Base-by-base conservation (phyloP, 2,797 vertebrate genomes). In the Peromyscus aztecus region DNA sequence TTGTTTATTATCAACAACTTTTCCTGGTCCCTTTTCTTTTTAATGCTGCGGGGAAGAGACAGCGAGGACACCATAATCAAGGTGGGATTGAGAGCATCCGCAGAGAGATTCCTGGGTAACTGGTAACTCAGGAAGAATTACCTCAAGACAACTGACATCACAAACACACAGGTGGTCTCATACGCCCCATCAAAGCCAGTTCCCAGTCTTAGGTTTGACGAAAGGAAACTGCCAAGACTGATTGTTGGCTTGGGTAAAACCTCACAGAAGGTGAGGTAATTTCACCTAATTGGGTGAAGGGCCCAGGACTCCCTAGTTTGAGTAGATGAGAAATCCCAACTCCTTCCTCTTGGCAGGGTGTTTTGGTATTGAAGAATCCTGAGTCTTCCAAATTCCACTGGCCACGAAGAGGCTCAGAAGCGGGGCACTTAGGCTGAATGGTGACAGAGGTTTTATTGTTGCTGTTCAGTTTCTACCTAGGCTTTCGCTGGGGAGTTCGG, bases 171-270 rank as follows among this genome's bases (percentile, higher is more conserved):
- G 11, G 6, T 19, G 27, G 14, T 9, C 12, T 34, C 23, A 16
- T 1, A 52, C 0, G n/a, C 5, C 23, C 14, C 6, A 37, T 69
- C 59, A 71, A 92, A 86, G 57, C 27, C 27, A 46, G 46, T 87
- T 78, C 37, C 63, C 34, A 75, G 11, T 6, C 57, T 65, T 81
- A 63, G 71, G 52, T 49, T 37, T 21, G 37, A 78, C 31, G 37
- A 61, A 61, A 82, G 73, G 57, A 84, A 96, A 87, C 49, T 40
- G 61, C 69, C 88, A 81, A 90, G 73, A 90, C 40, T 49, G 37
- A 59, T 16, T 81, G 84, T 89, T 87, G 40, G 37, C 21, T 19
- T 94, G n/a, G 27, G 40, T 27, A 23, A 59, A 93, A 84, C 61
- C 46, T 67, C 85, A 89, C 57, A n/a, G 7, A 46, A 82, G 34